Percentiles rank a stretch among this genome's conserved stretches.
Conservation (phyloP, 2,113 vertebrate genomes). For the Anthoscopus minutus region DNA sequence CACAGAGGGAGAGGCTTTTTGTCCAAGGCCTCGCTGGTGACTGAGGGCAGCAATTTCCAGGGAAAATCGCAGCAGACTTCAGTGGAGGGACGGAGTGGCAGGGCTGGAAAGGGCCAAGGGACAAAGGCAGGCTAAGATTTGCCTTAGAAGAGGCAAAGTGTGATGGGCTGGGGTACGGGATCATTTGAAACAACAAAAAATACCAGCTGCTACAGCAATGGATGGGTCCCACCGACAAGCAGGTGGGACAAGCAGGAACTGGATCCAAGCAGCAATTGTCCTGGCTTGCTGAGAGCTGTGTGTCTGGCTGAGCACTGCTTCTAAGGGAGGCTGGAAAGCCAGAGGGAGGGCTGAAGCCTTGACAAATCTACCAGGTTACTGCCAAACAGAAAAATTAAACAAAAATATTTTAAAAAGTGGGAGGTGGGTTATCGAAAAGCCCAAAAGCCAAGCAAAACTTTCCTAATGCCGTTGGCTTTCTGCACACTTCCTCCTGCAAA, state of each 20-base stretch:
- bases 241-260: neutral
- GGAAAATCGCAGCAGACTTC: accelerated
- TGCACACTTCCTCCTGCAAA: neutral
- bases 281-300: neutral
- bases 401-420: too few species aligned
- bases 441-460: neutral
- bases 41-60: neutral
- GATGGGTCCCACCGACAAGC: neutral
- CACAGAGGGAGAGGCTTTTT: neutral
- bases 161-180: neutral
- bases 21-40: neutral
- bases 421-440: too few species aligned
- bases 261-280: neutral
- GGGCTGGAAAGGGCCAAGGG: neutral
- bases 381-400: too few species aligned
- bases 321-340: neutral
- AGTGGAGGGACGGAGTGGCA: accelerated
- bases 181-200: neutral
- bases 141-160: neutral
- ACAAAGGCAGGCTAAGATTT: neutral
- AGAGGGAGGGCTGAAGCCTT: neutral
- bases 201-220: neutral
- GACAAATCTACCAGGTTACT: neutral
- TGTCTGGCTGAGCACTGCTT: neutral
- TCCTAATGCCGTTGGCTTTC: neutral